Evolutionary conservation across 2,888 invertebrate species (phyloP), one percentile per base, ranked within the genome.

Genomic region (Patella caerulea): DNA sequence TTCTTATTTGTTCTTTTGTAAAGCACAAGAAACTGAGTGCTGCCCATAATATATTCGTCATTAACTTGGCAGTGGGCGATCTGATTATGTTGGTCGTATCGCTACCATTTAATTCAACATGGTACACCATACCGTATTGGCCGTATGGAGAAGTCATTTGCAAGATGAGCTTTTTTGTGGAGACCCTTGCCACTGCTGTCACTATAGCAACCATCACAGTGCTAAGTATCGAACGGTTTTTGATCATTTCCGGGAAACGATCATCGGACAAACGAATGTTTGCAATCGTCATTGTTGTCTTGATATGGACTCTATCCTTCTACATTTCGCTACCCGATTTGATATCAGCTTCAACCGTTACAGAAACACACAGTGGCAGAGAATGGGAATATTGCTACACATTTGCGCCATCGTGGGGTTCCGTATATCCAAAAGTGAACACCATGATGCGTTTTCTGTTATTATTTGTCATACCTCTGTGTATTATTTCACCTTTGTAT

Each of bases 41-140:
- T 4, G 79, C 83, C 12, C 85, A 83, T 65, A 83, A 83, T 74
- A 80, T 81, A 9, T 78, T 83, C 70, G 81, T 83, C 53, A 81
- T 82, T 17, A 85, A 83, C 76, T 74, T 85, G 76, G 84, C 84
- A 5, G 79, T 81, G 12, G 84, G 83, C 12, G 84, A 85, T 69
- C 72, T 84, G 2, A 55, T 85, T 29, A 83, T 83, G 77, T 69
- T 85, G 17, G 59, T 78, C 3, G 73, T 83, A 17, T 81, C 83
- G 2, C 78, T 85, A 77, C 84, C 85, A 11, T 84, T 85, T 77
- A 81, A 82, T 55, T 82, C 82, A n/a, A 77, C 81, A 17, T 80
- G 83, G 76, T 85, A 82, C 78, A 80, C 82, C 4, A 59, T 84
- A 59, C 71, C 79, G 0, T 74, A 73, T n/a, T 85, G 85, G 85